Base-by-base conservation (phyloP, 2,797 vertebrate species). In the Bryconaethiops microstoma region DNA sequence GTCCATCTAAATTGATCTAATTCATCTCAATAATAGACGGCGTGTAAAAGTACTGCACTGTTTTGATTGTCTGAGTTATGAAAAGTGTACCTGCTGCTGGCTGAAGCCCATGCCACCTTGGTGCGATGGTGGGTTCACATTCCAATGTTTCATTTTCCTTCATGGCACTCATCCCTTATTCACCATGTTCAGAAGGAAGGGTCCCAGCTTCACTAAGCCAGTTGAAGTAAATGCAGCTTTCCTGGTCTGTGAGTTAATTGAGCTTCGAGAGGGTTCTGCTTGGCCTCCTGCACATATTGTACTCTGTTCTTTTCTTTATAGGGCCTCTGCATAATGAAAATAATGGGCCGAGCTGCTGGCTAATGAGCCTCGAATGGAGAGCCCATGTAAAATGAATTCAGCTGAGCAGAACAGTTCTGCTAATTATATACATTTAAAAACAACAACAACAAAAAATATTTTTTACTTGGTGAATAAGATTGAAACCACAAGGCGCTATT, bases 221-320 rank as follows among this genome's bases (percentile, higher is more conserved):
- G 35, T 45, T 0, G 54, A 35, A 74, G 45, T 35, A 7, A 69
- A 48, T 54, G 62, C 40, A 39, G 0, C 39, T 8, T 48, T 40
- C 50, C 50, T 19, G 50, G 23, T 60, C 64, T 78, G n/a, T 84
- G 87, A 89, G 83, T 87, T 78, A 89, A 84, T 84, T 82, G 75
- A 83, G 86, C 80, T 82, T 70, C 79, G 67, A 79, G 59, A 79
- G 29, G 17, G 63, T 77, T 77, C 35, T 42, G 71, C 76, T 74
- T 64, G 80, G 74, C 62, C 80, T 85, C 75, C 59, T 83, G 17
- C 65, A 68, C 76, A 85, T 57, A 80, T 84, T 86, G 83, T 72
- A 83, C 84, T 80, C 54, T 42, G 59, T 78, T 87, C 84, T 48
- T 69, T 69, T 79, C 50, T 76, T 42, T n/a, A 1, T 13, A 57